Evolutionary conservation across 2,113 vertebrate genomes (phyloP), one percentile per base, ranked within the genome.

Genomic region (Vidua macroura): DNA sequence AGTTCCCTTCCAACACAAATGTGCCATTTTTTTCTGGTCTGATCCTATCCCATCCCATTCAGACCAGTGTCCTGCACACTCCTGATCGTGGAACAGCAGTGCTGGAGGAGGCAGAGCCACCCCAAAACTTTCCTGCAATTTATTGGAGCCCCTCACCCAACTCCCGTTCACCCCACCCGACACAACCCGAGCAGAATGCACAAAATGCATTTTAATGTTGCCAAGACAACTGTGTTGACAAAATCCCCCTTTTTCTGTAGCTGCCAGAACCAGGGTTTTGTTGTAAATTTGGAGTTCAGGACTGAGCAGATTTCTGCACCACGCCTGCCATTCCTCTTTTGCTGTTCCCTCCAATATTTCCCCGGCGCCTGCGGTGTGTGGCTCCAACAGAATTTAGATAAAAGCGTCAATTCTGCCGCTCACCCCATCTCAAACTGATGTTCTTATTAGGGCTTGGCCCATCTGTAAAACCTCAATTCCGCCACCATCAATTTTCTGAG

Each of bases 191-290:
- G 62, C 63, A 55, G 69, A 83, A n/a, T 3, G 3, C 70, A 10
- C 43, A 5, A 58, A 62, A 86, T 2, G 11, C 23, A 28, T 76
- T 88, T 88, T 39, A 70, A 91, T 30, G 94, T 93, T 95, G 80
- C 90, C 86, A 90, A 88, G 95, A 95, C 95, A 88, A 95, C 92
- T 80, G 68, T 28, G 76, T 86, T 83, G 83, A 93, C 81, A 92
- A 83, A 92, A 92, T 43, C 56, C 63, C 44, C n/a, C 7, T n/a
- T 39, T n/a, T 80, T 52, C 9, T 55, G 35, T 44, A 18, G 79
- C 64, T 35, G 83, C 85, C 53, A 88, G 79, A 66, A 69, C n/a
- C 27, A 19, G 30, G 68, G 74, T 41, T 92, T 91, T 67, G 76
- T 55, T 81, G 94, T 37, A 81, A 81, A 81, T 97, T 85, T 68